Conservation (phyloP, 1,140 invertebrate genomes). For the Drosophila insularis region DNA sequence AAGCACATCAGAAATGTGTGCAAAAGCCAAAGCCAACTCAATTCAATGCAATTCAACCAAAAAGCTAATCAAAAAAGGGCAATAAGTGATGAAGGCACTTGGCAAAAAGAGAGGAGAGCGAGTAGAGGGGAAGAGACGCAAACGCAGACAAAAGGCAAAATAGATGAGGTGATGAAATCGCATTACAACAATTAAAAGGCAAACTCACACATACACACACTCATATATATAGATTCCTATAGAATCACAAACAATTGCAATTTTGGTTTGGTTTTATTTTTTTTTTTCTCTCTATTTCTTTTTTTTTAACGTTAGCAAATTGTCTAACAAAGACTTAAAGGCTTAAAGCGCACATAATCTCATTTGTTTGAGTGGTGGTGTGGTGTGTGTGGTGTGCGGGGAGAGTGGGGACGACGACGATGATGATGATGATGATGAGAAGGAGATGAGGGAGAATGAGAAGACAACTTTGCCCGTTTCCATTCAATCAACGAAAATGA, state of each 20-base stretch:
- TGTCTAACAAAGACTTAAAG: constrained; percentile 80
- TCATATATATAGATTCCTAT: not conserved
- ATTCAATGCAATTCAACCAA: constrained; percentile 27
- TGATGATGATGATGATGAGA: not conserved
- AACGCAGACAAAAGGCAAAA: constrained; percentile 1
- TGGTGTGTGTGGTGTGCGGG: not conserved
- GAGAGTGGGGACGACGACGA: not conserved
- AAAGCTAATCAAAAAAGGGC: constrained; percentile 44
- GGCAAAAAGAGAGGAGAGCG: not conserved
- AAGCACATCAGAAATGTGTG: not conserved
- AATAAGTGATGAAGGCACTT: not conserved
- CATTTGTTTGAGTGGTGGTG: constrained; percentile 49
- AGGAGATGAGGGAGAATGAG: not conserved
- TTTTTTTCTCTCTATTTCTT: constrained; percentile 6
- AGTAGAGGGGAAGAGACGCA: not conserved
- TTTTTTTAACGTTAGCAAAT: constrained; percentile 55
- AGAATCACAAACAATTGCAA: constrained; percentile 7
- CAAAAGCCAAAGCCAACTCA: not conserved
- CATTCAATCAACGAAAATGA: constrained; percentile 78
- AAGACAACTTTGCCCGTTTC: constrained; percentile 21
- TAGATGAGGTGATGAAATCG: constrained; percentile 59
- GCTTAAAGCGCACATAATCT: constrained; percentile 77
- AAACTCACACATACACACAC: constrained; percentile 15
- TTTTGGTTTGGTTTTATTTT: constrained; percentile 10
- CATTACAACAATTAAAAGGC: constrained; percentile 67